These are phyloP conservation scores for Phycodurus eques DNA, from an alignment of 2,113 vertebrate genomes.

Conservation along the genomic window DNA sequence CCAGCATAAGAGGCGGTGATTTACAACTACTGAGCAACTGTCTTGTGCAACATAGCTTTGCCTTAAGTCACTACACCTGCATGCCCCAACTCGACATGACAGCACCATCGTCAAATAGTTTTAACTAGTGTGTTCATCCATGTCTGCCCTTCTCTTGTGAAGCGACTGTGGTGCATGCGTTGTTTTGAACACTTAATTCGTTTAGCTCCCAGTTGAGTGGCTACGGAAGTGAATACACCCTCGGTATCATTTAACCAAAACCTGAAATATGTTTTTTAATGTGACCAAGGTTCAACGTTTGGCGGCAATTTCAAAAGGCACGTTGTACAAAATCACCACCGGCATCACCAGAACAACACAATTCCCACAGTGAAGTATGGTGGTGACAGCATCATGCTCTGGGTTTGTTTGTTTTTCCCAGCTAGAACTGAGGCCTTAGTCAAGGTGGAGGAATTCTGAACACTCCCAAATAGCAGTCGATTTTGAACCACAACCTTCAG, in stretches of 20 bases:
- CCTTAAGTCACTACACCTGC: conserved; percentile 52
- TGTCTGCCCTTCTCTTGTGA: background rate
- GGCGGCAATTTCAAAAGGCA: too few relatives aligned
- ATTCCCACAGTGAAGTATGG: too few relatives aligned
- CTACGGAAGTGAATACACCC: background rate
- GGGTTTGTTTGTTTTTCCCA: too few relatives aligned
- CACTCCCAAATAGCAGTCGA: too few relatives aligned
- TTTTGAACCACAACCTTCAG: too few relatives aligned
- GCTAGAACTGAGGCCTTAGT: too few relatives aligned
- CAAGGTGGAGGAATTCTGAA: too few relatives aligned
- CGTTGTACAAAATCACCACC: too few relatives aligned
- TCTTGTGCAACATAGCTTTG: conserved; percentile 24
- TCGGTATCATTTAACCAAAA: background rate
- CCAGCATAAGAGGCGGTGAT: background rate
- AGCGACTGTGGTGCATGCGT: background rate
- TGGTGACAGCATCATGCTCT: too few relatives aligned
- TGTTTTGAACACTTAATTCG: background rate
- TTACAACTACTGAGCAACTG: background rate
- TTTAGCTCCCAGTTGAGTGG: background rate
- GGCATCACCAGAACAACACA: too few relatives aligned
- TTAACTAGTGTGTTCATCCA: background rate
- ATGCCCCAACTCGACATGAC: conserved; percentile 53
- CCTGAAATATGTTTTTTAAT: too few relatives aligned
- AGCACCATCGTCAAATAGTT: conserved; percentile 11
- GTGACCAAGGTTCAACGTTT: too few relatives aligned